Evolutionary conservation across 2,888 invertebrate genomes (phyloP), one percentile per base, ranked within the genome.

Genomic region (Arge pagana): DNA sequence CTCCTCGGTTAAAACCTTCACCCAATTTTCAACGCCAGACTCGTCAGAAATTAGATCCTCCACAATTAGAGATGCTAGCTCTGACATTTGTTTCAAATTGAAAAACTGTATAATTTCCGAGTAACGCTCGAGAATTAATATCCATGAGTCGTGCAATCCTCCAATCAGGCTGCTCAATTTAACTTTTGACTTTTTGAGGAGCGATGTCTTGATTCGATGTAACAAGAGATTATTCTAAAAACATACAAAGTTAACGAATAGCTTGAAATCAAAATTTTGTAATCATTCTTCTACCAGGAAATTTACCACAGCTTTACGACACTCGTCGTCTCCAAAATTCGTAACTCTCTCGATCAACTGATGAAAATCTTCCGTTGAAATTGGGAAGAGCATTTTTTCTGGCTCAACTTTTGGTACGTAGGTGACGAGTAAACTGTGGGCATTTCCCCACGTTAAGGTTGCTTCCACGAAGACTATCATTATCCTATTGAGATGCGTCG

Each of bases 161-260:
- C 57, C 63, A 33, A 67, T 53, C 45, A 68, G 52, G 30, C 13
- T 42, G 11, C 48, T 26, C 31, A 55, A 35, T 43, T 59, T 61
- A 18, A 54, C 37, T 5, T 8, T 7, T 24, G 49, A 43, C 11
- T 58, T 48, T n/a, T 35, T 37, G n/a, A 28, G 24, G 19, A 24
- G 11, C 48, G 56, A 55, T 19, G 43, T 26, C 53, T 51, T 60
- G 2, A 61, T 21, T 50, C 48, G 49, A 52, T 62, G 57, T 18
- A 68, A 49, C 49, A 66, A 59, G 50, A 68, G 56, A 15, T 59
- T 60, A 56, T 68, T 67, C 68, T 68, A 62, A 52, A 63, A 68
- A 13, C 24, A 30, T 15, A 28, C 3, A 23, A 35, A 35, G 13
- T 5, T 35, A 7, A 3, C 13, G 19, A 8, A 8, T 33, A 6